phyloP scores from a whole-genome alignment of 1,140 invertebrate genomes.

The Drosophila bipectinata region DNA sequence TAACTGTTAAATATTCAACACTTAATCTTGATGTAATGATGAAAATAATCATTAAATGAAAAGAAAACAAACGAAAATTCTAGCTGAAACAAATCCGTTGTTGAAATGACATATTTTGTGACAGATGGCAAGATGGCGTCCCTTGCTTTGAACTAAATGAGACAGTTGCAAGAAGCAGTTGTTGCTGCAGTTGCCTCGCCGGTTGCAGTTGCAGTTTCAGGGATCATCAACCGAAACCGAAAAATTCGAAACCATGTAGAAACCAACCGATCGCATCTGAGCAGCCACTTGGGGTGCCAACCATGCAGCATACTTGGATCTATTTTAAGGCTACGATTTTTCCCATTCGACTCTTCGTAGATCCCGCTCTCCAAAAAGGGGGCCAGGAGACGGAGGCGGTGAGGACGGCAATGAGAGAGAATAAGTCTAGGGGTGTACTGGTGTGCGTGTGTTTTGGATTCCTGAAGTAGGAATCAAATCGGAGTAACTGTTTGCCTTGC shows the following conservation, averaged over 20 bases:
- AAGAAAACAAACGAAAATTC: not conserved
- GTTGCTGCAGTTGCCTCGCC: not conserved
- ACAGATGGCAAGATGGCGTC: not conserved
- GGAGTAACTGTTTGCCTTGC: slow-evolving; percentile 52
- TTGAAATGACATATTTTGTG: not conserved
- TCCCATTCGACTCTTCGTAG: slow-evolving; percentile 67
- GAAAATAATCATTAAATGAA: too few relatives aligned
- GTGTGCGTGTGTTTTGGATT: slow-evolving; percentile 14
- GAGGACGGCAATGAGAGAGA: slow-evolving; percentile 1
- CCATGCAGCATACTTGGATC: slow-evolving; percentile 51
- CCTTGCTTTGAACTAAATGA: slow-evolving; percentile 1
- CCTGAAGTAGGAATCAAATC: slow-evolving; percentile 51
- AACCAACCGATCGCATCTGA: slow-evolving; percentile 20
- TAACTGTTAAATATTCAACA: too few relatives aligned
- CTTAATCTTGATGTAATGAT: too few relatives aligned
- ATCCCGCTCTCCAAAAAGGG: slow-evolving; percentile 11
- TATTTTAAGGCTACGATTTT: slow-evolving; percentile 78
- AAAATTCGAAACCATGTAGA: slow-evolving; percentile 6
- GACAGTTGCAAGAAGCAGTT: slow-evolving; percentile 10
- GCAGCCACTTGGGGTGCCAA: slow-evolving; percentile 53
- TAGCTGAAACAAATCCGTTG: not conserved
- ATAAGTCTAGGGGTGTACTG: not conserved
- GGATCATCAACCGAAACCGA: slow-evolving; percentile 39
- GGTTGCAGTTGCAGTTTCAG: slow-evolving; percentile 4
- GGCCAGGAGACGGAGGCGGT: slow-evolving; percentile 5